Evolutionary conservation across 2,797 vertebrate species (phyloP), one percentile per base, ranked within the genome.

Genomic region (Enteromius radiatus): DNA sequence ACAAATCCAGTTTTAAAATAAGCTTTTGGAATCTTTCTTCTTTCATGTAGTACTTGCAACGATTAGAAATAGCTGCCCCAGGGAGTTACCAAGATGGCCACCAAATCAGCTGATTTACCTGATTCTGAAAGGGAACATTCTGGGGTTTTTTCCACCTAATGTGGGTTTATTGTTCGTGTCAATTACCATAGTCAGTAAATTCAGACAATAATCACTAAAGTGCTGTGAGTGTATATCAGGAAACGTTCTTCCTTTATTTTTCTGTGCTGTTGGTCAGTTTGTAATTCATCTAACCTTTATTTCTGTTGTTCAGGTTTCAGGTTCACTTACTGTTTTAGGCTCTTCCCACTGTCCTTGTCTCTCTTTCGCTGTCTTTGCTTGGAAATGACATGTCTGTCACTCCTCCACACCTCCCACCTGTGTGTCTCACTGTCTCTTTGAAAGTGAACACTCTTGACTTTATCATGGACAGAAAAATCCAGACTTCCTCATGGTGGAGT

Each of bases 341-440:
- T 75, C 65, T 69, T 56, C 15, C 33, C 73, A 12, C 47, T 61
- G 23, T 38, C 84, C 64, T 56, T 19, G 43, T 67, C 79, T 78
- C 21, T 65, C 63, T 78, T 74, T 82, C 28, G 12, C 54, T 77
- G 38, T 80, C 52, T 63, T 49, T 52, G 33, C 70, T 75, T 65
- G 68, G 67, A 77, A 78, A 76, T 70, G 75, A 77, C 81, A 75
- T 52, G 47, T 81, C 85, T 76, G 49, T 59, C 74, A 86, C 31
- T 76, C 71, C 83, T 71, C 68, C 33, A 68, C 45, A 41, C 47
- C 64, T 82, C 54, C 70, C 76, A 85, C 64, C 19, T 47, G 14
- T 68, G 70, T 76, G 64, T 69, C 52, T 75, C 65, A 43, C 7
- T 85, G 77, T 63, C 36, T 80, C 45, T 74, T 68, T 82, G 49